phyloP scores from a whole-genome alignment of 2,888 invertebrate genomes.

The Cordilura impudica region DNA sequence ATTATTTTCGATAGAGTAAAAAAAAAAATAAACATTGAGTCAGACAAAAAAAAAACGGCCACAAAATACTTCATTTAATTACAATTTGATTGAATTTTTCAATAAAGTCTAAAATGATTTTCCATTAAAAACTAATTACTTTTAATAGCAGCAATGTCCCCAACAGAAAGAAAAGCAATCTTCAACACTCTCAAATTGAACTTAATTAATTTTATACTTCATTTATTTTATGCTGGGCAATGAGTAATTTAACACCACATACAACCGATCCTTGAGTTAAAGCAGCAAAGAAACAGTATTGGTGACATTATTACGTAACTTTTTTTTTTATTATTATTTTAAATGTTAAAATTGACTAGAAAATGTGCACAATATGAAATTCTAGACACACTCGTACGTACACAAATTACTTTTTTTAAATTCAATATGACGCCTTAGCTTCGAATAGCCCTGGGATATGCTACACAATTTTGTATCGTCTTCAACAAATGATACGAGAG shows the following conservation, averaged over 20 bases:
- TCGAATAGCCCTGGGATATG: conserved; percentile 38
- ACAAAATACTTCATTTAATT: conserved; percentile 26
- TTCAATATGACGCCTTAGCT: conserved; percentile 58
- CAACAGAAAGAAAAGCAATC: background rate
- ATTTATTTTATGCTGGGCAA: conserved; percentile 35
- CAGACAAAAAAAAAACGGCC: background rate
- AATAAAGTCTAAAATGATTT: background rate
- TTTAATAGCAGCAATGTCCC: background rate
- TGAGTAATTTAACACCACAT: background rate
- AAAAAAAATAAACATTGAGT: background rate
- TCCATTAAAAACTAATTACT: conserved; percentile 54
- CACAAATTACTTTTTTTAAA: conserved; percentile 58
- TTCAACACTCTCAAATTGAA: conserved; percentile 7
- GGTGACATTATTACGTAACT: background rate
- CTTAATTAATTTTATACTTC: conserved; percentile 54
- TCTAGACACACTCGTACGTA: background rate
- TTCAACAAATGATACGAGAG: no score
- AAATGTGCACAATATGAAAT: no score
- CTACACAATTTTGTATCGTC: conserved; percentile 1
- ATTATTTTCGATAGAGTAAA: background rate
- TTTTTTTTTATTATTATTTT: no score
- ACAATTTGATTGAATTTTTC: conserved; percentile 52
- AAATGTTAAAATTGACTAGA: no score
- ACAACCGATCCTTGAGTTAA: background rate
- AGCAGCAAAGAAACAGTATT: background rate